Evolutionary conservation across 1,140 invertebrate genomes (phyloP), one percentile per base, ranked within the genome.

Genomic region (Cydia amplana): DNA sequence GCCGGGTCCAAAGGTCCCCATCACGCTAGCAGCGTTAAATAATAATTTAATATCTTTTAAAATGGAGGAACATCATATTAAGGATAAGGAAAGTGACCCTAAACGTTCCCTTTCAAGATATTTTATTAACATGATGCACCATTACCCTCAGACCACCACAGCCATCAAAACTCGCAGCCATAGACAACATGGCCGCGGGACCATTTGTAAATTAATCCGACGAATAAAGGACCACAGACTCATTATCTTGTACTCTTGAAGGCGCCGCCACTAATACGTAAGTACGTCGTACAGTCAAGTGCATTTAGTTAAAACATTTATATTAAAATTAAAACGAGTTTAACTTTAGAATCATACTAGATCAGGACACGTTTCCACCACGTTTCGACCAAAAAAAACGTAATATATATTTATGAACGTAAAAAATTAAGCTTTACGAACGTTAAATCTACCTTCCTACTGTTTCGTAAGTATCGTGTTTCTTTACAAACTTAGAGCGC

Each of bases 261-360:
- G 85, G 83, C 84, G 86, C 90, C 88, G 91, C 85, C 87, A 91
- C 83, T 91, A 91, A 93, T 91, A 91, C 84, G 83, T n/a, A n/a
- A n/a, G n/a, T n/a, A n/a, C n/a, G n/a, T n/a, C n/a, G n/a, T 78
- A 60, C 55, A 60, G 55, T 60, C 55, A 4, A 60, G 20, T 23
- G 18, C 20, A 60, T 60, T 60, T 18, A 60, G 23, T 60, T 18
- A 60, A 2, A 43, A 43, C 12, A 20, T 6, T 60, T 23, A 20
- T 20, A 12, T 60, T 23, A 23, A 60, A 60, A 12, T 60, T 23
- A 23, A 60, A 60, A 60, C n/a, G 3, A 20, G 43, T 46, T 51
- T 18, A 51, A n/a, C 10, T 40, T 7, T 40, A 40, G 36, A 2
- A 10, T 10, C 36, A 40, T 9, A 40, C 4, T 40, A 4, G 7